Conservation (phyloP, 2,113 vertebrate species). For the Myiozetetes cayanensis region DNA sequence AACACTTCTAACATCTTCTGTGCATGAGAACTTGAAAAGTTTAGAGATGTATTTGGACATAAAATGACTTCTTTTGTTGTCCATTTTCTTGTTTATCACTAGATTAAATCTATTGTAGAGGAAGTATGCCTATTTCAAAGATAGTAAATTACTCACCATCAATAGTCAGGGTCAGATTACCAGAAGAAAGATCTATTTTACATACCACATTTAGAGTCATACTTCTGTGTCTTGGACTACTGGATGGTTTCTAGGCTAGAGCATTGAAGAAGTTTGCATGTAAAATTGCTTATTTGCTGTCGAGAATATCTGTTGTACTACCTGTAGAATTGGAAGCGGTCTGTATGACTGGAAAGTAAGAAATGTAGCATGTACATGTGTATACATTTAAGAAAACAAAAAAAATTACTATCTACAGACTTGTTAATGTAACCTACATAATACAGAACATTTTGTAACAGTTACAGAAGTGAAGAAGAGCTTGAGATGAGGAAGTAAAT, state of each 20-base stretch:
- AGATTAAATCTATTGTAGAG: background rate
- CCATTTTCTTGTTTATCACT: background rate
- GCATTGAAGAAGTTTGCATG: background rate
- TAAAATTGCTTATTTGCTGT: background rate
- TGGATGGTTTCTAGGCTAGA: background rate
- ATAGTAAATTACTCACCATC: background rate
- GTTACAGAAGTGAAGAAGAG: background rate
- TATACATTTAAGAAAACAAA: background rate
- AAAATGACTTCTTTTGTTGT: background rate
- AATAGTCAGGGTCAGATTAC: background rate
- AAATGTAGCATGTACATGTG: fast-evolving
- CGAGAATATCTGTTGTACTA: background rate
- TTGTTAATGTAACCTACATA: background rate
- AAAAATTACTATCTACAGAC: background rate
- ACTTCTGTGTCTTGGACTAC: background rate
- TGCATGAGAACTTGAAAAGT: background rate
- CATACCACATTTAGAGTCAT: background rate
- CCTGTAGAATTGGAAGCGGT: background rate
- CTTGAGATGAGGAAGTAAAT: background rate
- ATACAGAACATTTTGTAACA: background rate
- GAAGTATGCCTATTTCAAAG: background rate
- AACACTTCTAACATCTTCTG: background rate
- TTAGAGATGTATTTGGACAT: background rate
- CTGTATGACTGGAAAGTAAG: background rate
- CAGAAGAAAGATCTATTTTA: background rate